These are phyloP conservation scores for Drosophila albomicans DNA, from an alignment of 1,140 invertebrate genomes.

Conservation along the genomic window DNA sequence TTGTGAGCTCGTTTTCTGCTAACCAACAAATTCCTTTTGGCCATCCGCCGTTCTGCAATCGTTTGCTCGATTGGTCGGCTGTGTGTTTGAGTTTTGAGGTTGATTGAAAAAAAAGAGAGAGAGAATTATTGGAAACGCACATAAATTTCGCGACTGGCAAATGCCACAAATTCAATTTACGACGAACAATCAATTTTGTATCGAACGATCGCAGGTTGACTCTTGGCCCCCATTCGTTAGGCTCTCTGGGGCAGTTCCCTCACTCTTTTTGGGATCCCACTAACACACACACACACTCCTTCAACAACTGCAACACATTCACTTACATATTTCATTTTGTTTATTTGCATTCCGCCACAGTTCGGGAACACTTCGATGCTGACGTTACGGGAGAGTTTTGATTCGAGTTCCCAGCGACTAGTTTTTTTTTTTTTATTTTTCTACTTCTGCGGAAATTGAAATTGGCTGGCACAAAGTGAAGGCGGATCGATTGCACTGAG, in stretches of 20 bases:
- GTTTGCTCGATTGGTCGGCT: not conserved
- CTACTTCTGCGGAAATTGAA: slow-evolving; percentile 59
- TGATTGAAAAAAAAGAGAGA: slow-evolving; percentile 47
- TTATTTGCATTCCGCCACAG: slow-evolving; percentile 59
- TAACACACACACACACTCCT: slow-evolving; percentile 15
- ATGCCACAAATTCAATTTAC: slow-evolving; percentile 68
- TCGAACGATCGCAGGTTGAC: slow-evolving; percentile 72
- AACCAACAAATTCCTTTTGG: slow-evolving; percentile 15
- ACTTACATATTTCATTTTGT: slow-evolving; percentile 69
- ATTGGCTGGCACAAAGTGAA: slow-evolving; percentile 59
- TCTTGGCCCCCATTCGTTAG: slow-evolving; percentile 73
- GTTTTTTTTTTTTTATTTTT: not conserved
- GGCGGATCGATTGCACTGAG: slow-evolving; percentile 66
- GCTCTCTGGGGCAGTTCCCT: slow-evolving; percentile 23
- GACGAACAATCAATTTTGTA: slow-evolving; percentile 64
- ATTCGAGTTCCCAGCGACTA: slow-evolving; percentile 51
- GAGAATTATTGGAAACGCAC: slow-evolving; percentile 23
- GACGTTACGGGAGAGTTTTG: slow-evolving; percentile 52
- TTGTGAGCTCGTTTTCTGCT: not conserved
- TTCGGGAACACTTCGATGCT: slow-evolving; percentile 30
- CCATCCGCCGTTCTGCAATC: slow-evolving; percentile 7
- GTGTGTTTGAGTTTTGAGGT: slow-evolving; percentile 9
- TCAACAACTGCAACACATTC: slow-evolving; percentile 35
- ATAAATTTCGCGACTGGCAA: slow-evolving; percentile 53
- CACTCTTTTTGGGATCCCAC: slow-evolving; percentile 29